phyloP scores from a whole-genome alignment of 2,113 vertebrate genomes.

The Myotis davidii region DNA sequence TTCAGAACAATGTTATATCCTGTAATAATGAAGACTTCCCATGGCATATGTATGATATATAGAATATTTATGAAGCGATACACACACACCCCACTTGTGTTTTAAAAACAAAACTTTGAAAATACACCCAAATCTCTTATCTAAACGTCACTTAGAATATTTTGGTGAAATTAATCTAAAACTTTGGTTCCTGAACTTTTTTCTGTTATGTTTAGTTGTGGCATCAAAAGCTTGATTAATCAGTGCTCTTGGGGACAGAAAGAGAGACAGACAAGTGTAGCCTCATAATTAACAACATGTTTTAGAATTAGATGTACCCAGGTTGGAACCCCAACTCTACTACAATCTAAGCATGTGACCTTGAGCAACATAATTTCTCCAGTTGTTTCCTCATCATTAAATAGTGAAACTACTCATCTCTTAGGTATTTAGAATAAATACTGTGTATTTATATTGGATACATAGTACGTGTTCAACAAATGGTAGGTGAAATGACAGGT shows the following conservation, averaged over 20 bases:
- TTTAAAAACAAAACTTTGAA: constrained; percentile 18
- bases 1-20: not conserved
- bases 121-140: not conserved
- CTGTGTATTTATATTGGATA: not conserved
- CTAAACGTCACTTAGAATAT: constrained; percentile 33
- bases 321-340: not conserved
- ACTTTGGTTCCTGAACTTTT: not conserved
- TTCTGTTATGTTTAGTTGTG: not conserved
- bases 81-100: not conserved
- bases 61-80: not conserved
- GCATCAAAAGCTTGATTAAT: not conserved
- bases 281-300: not conserved
- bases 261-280: not conserved
- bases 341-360: not conserved
- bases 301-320: not conserved
- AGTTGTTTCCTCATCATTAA: not conserved
- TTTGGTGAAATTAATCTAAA: constrained; percentile 17
- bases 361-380: not conserved
- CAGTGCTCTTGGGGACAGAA: not conserved
- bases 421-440: not conserved
- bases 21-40: not conserved
- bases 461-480: not conserved
- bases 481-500: not conserved
- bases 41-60: not conserved
- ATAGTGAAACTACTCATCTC: not conserved